Evolutionary conservation across 92 coral and sea anemone genomes (phyloP), one percentile per base, ranked within the genome.

Genomic region (Isaurus tuberculatus): DNA sequence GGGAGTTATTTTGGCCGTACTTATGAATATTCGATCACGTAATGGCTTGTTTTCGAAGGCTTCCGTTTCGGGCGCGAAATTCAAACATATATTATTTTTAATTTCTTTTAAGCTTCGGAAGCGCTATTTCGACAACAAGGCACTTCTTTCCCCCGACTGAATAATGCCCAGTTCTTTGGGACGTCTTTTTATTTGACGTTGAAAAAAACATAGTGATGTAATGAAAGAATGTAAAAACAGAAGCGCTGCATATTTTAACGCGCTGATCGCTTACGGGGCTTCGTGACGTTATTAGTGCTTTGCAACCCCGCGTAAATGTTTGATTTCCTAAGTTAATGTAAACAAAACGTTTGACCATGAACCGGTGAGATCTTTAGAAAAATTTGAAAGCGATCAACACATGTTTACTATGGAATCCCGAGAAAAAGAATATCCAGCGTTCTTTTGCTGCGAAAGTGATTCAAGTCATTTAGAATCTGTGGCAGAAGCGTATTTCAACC

Each of bases 401-500:
- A 65, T 27, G 23, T 67, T 66, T 82, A 17, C 53, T 34, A 83
- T 83, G 79, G 79, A 83, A 71, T 70, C 57, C 10, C 79, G 48
- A 70, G 74, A 20, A 53, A 19, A 83, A 34, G 80, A 83, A 40
- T 70, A 20, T 31, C 53, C 86, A 69, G 70, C 61, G 57, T 84
- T 84, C 61, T 58, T 84, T 58, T 32, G 51, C 55, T 29, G 70
- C 72, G 81, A 73, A 70, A 83, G 42, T 49, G 79, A 63, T 63
- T 65, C 71, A 66, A 66, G 25, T 31, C 26, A 79, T 79, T 72
- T 84, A 72, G 80, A 84, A 71, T 84, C 72, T 14, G 61, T 84
- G 23, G 87, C 72, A 73, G 87, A 84, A 72, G 73, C 48, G 32
- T 72, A 84, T 72, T 71, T 84, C 57, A 67, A 67, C 72, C 72